Conservation (phyloP, 1,140 invertebrate genomes). For the Zaprionus camerounensis region DNA sequence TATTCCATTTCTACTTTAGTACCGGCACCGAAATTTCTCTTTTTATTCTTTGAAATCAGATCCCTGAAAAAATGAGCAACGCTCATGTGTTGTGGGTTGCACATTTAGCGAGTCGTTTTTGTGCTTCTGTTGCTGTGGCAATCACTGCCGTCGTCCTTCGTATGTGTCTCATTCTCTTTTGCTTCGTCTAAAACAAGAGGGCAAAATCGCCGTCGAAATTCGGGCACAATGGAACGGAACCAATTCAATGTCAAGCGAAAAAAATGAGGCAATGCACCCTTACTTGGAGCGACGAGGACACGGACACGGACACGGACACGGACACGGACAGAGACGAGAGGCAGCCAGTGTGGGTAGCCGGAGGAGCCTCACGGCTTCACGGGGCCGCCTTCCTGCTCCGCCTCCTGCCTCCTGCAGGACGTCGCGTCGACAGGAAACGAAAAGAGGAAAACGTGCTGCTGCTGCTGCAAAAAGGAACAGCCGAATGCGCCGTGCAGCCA, state of each 20-base stretch:
- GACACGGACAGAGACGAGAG: not conserved
- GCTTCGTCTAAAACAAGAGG: not conserved
- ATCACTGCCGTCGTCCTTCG: not conserved
- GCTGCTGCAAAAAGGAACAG: constrained; percentile 51
- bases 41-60: not conserved
- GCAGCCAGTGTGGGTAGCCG: not conserved
- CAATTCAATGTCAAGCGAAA: constrained; percentile 19
- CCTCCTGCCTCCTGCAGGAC: constrained; percentile 5
- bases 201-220: constrained; percentile 14
- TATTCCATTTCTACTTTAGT: too few relatives aligned
- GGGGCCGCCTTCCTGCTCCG: not conserved
- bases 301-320: constrained; percentile 2
- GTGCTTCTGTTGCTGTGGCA: not conserved
- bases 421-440: constrained; percentile 17
- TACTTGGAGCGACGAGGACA: constrained; percentile 2
- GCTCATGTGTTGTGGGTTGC: not conserved
- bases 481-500: constrained; percentile 32
- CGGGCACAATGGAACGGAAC: not conserved
- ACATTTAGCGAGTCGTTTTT: not conserved
- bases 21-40: too few relatives aligned
- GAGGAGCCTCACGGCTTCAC: not conserved
- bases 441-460: constrained; percentile 34
- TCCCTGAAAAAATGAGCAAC: not conserved
- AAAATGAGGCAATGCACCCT: constrained; percentile 28
- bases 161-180: not conserved